These are phyloP conservation scores for Tanypteryx hageni DNA, from an alignment of 2,888 invertebrate genomes.

Conservation along the genomic window DNA sequence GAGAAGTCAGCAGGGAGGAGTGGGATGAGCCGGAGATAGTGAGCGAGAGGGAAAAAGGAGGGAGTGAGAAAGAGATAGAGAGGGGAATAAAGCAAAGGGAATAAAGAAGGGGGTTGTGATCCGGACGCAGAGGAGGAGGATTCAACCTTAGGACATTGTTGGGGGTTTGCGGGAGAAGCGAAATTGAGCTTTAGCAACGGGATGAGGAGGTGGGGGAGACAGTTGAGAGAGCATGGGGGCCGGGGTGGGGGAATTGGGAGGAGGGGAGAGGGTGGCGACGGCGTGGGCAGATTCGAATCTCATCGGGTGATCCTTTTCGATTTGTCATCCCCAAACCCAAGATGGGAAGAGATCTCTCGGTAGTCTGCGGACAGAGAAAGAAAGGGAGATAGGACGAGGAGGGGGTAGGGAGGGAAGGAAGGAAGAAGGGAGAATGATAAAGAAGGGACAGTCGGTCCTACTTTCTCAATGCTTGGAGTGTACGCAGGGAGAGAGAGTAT, in stretches of 20 bases:
- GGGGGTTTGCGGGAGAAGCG: neutral
- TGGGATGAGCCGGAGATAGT: neutral
- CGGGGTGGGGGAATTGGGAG: neutral
- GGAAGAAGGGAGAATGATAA: no score
- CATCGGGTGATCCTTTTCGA: slow-evolving; percentile 63
- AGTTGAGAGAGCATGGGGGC: neutral
- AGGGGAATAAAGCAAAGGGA: neutral
- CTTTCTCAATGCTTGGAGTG: neutral
- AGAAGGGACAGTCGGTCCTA: no score
- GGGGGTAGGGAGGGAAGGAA: neutral
- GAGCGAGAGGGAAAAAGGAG: neutral
- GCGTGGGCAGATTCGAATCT: slow-evolving; percentile 45
- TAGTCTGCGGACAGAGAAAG: slow-evolving; percentile 19
- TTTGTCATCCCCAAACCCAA: slow-evolving; percentile 52
- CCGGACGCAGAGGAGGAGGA: neutral
- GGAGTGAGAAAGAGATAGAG: neutral
- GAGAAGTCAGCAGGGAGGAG: neutral
- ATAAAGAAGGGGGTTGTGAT: neutral
- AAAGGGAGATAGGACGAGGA: no score
- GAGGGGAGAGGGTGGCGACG: neutral
- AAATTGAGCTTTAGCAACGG: slow-evolving; percentile 7
- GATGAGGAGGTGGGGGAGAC: neutral
- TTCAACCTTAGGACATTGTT: neutral
- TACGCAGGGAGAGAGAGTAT: neutral
- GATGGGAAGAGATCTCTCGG: slow-evolving; percentile 22